Conservation (phyloP, 2,113 vertebrate genomes). For the Puma concolor region DNA sequence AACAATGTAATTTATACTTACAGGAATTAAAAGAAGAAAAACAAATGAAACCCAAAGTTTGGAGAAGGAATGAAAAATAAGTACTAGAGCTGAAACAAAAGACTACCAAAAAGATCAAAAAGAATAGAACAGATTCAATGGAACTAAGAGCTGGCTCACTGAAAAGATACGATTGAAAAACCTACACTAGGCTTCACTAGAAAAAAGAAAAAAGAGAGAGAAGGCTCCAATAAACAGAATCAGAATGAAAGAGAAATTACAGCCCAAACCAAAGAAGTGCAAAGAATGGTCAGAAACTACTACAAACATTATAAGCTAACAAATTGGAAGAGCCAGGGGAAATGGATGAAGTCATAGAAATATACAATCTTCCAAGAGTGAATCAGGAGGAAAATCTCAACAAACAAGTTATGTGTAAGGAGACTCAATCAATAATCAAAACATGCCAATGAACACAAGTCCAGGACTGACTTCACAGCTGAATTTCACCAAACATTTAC, state of each 20-base stretch:
- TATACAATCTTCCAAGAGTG: not conserved
- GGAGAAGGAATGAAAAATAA: not conserved
- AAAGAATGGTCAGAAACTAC: not conserved
- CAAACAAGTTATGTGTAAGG: not conserved
- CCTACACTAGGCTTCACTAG: not conserved
- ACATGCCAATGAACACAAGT: not conserved
- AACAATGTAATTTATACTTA: not conserved
- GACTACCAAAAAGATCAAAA: not conserved
- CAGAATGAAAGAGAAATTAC: not conserved
- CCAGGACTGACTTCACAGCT: not conserved
- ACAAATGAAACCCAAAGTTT: not conserved
- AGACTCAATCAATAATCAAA: not conserved
- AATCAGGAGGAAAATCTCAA: not conserved
- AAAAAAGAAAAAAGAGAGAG: not conserved
- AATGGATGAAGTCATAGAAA: not conserved
- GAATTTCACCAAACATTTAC: not conserved
- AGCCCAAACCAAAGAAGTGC: not conserved
- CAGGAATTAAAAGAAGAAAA: not conserved
- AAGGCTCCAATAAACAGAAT: not conserved
- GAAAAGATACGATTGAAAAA: not conserved
- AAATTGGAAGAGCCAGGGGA: not conserved
- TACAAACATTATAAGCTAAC: not conserved
- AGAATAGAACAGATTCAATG: not conserved
- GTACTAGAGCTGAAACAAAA: not conserved
- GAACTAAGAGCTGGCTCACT: not conserved